A percentile compares a stretch with the other conserved stretches of the same genome.
Evolutionary conservation across 2,797 vertebrate species (phyloP).

Genomic region (Schizothorax lantsangensis): DNA sequence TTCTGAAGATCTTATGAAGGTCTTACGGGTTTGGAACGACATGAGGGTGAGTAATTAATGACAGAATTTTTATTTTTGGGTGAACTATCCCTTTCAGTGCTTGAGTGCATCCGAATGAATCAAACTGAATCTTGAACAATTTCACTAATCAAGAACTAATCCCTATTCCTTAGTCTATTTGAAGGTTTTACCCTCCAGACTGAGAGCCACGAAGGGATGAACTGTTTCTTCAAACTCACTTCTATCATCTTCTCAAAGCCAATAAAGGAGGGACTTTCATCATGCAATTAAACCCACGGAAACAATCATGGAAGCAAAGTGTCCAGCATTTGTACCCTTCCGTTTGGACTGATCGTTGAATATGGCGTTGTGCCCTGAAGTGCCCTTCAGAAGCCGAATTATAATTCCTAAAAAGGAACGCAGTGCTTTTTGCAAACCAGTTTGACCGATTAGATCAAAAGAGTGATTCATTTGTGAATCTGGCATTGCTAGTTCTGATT

Average conservation of each 20-base stretch:
- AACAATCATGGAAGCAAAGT: neutral
- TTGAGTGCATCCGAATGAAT: neutral
- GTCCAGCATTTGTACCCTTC: neutral
- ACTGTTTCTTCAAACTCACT: neutral
- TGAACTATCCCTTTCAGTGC: neutral
- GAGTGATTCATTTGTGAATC: neutral
- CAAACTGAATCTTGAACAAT: neutral
- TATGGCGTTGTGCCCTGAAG: neutral
- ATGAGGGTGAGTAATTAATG: neutral
- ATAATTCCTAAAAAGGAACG: too few relatives aligned
- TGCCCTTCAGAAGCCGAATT: neutral
- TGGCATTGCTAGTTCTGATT: neutral
- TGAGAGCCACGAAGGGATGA: neutral
- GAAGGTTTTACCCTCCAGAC: neutral
- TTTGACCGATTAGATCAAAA: neutral
- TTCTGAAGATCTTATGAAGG: neutral
- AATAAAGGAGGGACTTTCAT: neutral
- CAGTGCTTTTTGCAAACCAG: neutral
- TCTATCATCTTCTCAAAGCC: neutral
- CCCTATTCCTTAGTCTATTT: neutral
- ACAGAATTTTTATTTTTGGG: neutral
- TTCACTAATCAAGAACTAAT: neutral
- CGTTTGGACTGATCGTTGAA: neutral
- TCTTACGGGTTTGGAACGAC: neutral
- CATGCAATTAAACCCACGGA: neutral